Evolutionary conservation across 2,888 invertebrate species (phyloP).

Genomic region (Zeuzera pyrina): DNA sequence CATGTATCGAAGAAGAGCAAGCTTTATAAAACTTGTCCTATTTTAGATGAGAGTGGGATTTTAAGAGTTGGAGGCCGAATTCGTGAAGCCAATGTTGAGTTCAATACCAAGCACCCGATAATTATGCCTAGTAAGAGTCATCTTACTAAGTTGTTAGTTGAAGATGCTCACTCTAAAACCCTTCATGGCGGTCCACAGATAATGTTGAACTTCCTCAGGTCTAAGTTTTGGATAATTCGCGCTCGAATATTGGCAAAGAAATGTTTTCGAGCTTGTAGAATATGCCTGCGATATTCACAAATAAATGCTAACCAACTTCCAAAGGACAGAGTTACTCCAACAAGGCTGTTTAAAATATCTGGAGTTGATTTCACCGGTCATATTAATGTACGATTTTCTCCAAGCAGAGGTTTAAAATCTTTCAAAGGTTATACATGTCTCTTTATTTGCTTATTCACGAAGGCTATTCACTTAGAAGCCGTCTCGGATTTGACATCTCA

Average conservation of each 20-base stretch:
- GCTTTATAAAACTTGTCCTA: conserved; percentile 4
- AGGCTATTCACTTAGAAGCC: too few relatives aligned
- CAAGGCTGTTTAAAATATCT: conserved; percentile 2
- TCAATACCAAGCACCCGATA: conserved; percentile 7
- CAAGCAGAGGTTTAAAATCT: too few relatives aligned
- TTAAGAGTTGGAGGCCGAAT: conserved; percentile 9
- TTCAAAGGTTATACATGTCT: too few relatives aligned
- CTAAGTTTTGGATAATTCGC: conserved; percentile 10
- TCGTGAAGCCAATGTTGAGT: not conserved
- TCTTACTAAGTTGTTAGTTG: conserved; percentile 9
- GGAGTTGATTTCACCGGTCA: conserved; percentile 8
- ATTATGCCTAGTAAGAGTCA: conserved; percentile 6
- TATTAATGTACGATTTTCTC: conserved; percentile 1
- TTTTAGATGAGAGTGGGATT: conserved; percentile 7
- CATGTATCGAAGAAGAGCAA: conserved; percentile 4
- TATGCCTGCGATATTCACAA: conserved; percentile 4
- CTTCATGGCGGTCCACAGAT: too few relatives aligned
- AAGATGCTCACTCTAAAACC: conserved; percentile 14
- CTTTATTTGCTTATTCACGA: too few relatives aligned
- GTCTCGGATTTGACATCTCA: too few relatives aligned
- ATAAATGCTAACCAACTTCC: conserved; percentile 3
- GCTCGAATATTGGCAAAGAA: conserved; percentile 7
- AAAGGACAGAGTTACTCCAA: conserved; percentile 2
- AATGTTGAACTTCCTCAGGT: conserved; percentile 9
- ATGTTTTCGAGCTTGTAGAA: conserved; percentile 5